These are phyloP conservation scores for Kobus ellipsiprymnus DNA, from an alignment of 2,113 vertebrate species.

Conservation along the genomic window DNA sequence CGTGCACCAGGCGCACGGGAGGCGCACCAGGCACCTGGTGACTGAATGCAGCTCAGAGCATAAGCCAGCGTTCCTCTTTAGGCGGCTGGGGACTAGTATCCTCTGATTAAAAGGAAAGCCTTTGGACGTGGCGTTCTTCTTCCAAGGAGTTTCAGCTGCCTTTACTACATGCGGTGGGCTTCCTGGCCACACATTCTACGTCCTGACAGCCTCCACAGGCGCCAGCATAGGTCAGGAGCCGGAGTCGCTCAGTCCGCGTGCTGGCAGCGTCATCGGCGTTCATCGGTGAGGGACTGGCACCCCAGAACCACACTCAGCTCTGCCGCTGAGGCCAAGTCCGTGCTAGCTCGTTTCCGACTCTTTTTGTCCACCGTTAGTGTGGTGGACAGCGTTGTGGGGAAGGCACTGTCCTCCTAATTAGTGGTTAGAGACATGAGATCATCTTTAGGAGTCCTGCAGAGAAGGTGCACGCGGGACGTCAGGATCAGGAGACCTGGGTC, in stretches of 20 bases:
- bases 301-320: not conserved
- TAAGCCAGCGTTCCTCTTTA: not conserved
- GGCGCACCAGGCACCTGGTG: not conserved
- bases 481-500: not conserved
- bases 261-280: not conserved
- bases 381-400: not conserved
- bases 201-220: fast-evolving
- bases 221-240: not conserved
- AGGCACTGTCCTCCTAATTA: not conserved
- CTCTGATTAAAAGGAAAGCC: not conserved
- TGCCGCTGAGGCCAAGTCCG: not conserved
- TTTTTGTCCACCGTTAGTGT: not conserved
- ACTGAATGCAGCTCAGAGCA: not conserved
- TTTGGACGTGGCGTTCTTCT: not conserved
- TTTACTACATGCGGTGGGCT: fast-evolving
- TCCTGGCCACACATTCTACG: fast-evolving
- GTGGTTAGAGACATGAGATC: not conserved
- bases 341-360: fast-evolving
- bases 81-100: not conserved
- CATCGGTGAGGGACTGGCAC: not conserved
- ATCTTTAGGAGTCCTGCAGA: not conserved
- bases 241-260: fast-evolving
- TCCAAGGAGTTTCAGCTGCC: not conserved
- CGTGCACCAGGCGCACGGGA: fast-evolving
- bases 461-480: fast-evolving